Percentiles rank a stretch among this genome's conserved stretches.
phyloP scores from a whole-genome alignment of 2,113 vertebrate genomes.

The Dipodomys ordii region DNA sequence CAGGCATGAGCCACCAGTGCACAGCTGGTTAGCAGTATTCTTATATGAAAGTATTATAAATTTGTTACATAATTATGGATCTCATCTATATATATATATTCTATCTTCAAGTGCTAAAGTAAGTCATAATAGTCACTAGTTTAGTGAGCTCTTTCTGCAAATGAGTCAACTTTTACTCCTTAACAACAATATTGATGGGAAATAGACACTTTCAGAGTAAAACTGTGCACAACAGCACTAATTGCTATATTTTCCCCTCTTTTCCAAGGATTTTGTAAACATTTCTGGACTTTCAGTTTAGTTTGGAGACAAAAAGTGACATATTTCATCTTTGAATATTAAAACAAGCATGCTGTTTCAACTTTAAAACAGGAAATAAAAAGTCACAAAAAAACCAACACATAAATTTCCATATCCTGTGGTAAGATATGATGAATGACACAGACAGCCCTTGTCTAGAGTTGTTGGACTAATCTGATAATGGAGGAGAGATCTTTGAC shows the following conservation, averaged over 20 bases:
- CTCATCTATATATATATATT: not conserved
- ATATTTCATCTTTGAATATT: conserved; percentile 26
- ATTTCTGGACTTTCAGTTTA: conserved; percentile 28
- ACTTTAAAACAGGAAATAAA: conserved; percentile 61
- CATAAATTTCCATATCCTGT: conserved; percentile 52
- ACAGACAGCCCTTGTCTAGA: not conserved
- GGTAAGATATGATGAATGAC: conserved; percentile 4
- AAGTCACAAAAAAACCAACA: conserved; percentile 23
- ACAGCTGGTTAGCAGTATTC: not conserved
- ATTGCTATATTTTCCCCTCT: not conserved
- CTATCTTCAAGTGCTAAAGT: conserved; percentile 1
- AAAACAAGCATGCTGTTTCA: conserved; percentile 29
- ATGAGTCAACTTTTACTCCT: conserved; percentile 33
- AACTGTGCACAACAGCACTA: not conserved
- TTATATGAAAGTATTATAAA: conserved; percentile 2
- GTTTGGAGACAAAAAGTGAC: conserved; percentile 5
- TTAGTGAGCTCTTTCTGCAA: not conserved
- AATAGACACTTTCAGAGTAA: not conserved
- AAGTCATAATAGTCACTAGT: conserved; percentile 34
- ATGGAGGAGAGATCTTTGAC: conserved; percentile 1
- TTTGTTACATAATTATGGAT: not conserved
- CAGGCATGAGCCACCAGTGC: no score
- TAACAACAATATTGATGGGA: not conserved
- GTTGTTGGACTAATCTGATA: conserved; percentile 1
- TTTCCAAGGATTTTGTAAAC: conserved; percentile 24